Base-by-base conservation (phyloP, 2,888 invertebrate genomes). In the Boloria euphrosyne region DNA sequence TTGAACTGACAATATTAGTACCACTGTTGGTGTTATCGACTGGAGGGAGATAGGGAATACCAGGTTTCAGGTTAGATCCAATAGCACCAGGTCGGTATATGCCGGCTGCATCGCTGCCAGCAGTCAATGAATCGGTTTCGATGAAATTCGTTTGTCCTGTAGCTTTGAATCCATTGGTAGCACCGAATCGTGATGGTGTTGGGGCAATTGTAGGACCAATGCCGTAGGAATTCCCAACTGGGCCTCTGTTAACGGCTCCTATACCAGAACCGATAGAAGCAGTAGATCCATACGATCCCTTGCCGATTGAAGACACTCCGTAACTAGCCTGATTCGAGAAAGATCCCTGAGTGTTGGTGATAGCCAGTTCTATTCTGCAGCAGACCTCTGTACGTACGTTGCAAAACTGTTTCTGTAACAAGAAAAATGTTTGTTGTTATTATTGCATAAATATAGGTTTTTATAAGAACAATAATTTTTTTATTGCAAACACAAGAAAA, bases 21-120 rank as follows among this genome's bases (percentile, higher is more conserved):
- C 82, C 84, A 55, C 84, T 80, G 67, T 84, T 84, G 0, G 83
- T 74, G 16, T 76, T 78, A 66, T 89, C 89, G 0, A 85, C 75
- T 0, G 92, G 92, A 13, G 91, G 93, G 0, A 92, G 78, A 77
- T 92, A 93, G 7, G 91, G 93, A n/a, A 90, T 82, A 3, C 93
- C 93, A 69, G 92, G 92, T 68, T 90, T 93, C 0, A 87, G 74
- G 0, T 78, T 85, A 18, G 81, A 71, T 2, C 84, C 85, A 13
- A 75, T 69, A 0, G 81, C 76, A 0, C 89, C 91, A 13, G 91
- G 90, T 2, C 90, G 78, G 80, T 78, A 89, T 0, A 85, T 70
- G 0, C 85, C 86, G 60, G 76, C 70, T 10, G 73, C 76, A 2
- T 87, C 86, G 44, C 87, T 87, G 4, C 92, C 90, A 74, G 91